Base-by-base conservation (phyloP, 1,140 invertebrate species). In the Drosophila orena region DNA sequence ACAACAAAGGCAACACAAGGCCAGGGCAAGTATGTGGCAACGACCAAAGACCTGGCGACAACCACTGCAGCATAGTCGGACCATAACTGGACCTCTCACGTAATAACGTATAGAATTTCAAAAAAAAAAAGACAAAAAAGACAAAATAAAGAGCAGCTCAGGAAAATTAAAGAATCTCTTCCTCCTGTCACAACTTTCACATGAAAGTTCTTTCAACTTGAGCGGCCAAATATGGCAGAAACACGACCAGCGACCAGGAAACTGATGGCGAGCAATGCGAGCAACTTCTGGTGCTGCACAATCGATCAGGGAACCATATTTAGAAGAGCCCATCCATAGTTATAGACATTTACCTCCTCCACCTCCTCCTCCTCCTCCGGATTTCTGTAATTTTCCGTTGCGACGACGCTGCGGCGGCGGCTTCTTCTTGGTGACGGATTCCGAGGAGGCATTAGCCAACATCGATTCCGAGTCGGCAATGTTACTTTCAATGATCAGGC, bases 131-230 rank as follows among this genome's bases (percentile, higher is more conserved):
- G n/a, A n/a, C n/a, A n/a, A 60, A 59, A 20, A 53, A 46, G 47
- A 30, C 49, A 46, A 64, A 38, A 54, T 15, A 58, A 77, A 43
- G 52, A 70, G 38, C 49, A 50, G 53, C 27, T 46, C 43, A 52
- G 27, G 47, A 77, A 56, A 59, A 78, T 47, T 59, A 64, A 76
- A 76, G 78, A 84, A 85, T 85, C 80, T 88, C 74, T 80, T 89
- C 84, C 77, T 89, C 76, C 85, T 90, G 85, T 89, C 84, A 90
- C 84, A 89, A 89, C 84, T 89, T 89, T 89, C 84, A 89, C 84
- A 90, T 89, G 80, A 84, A 89, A 89, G 84, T 89, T 89, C 84
- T 89, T 90, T 89, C 84, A 89, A 89, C 84, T 89, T 85, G 85
- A 84, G 77, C 85, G 73, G 50, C 84, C 84, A 89, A 89, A 89